phyloP scores from a whole-genome alignment of 2,888 invertebrate genomes.

The Lamellibrachia columna region DNA sequence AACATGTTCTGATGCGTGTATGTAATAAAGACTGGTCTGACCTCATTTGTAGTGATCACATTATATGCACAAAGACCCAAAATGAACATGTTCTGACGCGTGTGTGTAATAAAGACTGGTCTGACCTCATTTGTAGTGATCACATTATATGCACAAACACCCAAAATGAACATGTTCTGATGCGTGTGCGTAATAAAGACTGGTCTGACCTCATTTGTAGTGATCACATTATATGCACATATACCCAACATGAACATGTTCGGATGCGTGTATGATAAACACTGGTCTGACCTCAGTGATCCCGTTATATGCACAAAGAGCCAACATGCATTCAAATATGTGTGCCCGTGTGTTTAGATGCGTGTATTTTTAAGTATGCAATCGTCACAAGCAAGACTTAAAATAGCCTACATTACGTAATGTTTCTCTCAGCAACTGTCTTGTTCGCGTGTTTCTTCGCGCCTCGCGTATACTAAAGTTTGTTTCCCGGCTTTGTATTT shows the following conservation, averaged over 20 bases:
- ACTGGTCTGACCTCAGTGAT: too few relatives aligned
- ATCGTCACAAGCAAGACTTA: too few relatives aligned
- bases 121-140: too few relatives aligned
- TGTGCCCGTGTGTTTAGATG: background rate
- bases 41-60: slow-evolving; percentile 6
- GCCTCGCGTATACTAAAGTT: background rate
- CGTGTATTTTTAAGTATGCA: background rate
- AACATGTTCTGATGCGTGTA: background rate
- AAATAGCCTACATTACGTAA: too few relatives aligned
- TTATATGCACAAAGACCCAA: background rate
- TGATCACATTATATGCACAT: background rate
- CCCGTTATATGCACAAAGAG: background rate
- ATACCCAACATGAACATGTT: background rate
- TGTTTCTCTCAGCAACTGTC: too few relatives aligned
- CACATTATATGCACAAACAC: too few relatives aligned
- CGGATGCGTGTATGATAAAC: too few relatives aligned
- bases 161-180: background rate
- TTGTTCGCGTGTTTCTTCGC: too few relatives aligned
- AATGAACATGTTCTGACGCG: too few relatives aligned
- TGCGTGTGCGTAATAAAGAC: background rate
- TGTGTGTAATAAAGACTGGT: too few relatives aligned
- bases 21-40: background rate
- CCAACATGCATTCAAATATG: background rate
- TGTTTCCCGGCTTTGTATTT: background rate
- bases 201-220: background rate